These are phyloP conservation scores for Ailurus styani DNA, from an alignment of 2,113 vertebrate species.

Conservation along the genomic window DNA sequence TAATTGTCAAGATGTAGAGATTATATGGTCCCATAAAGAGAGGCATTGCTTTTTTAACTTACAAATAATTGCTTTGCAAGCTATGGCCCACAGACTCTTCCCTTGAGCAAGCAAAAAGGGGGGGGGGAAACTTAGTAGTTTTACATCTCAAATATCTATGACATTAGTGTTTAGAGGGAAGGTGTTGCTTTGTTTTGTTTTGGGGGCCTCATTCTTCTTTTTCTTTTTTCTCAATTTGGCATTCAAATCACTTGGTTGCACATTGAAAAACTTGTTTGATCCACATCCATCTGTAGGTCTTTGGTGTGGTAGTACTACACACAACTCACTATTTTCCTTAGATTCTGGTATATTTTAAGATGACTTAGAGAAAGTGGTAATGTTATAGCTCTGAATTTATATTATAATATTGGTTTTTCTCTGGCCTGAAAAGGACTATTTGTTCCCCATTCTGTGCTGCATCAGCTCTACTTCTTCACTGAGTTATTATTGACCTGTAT, in stretches of 20 bases:
- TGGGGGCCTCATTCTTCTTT: neutral
- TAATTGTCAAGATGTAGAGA: neutral
- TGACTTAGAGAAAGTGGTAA: neutral
- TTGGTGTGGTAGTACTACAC: neutral
- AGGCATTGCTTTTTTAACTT: neutral
- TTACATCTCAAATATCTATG: neutral
- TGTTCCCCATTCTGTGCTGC: neutral
- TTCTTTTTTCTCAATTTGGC: neutral
- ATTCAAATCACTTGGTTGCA: neutral
- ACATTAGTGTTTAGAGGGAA: neutral
- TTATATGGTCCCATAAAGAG: neutral
- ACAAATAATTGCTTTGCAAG: conserved; percentile 11
- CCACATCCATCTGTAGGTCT: neutral
- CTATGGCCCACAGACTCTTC: neutral
- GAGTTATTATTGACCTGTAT: neutral
- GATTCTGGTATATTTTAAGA: neutral
- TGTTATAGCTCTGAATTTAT: conserved; percentile 15
- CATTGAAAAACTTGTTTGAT: neutral
- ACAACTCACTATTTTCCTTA: conserved; percentile 38
- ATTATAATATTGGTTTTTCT: neutral
- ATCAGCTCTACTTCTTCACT: neutral
- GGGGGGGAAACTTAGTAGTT: neutral
- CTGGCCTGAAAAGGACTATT: neutral
- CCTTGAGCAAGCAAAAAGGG: neutral
- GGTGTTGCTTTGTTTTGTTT: neutral